Evolutionary conservation across 2,797 vertebrate genomes (phyloP).

Genomic region (Pachyuromys duprasi): DNA sequence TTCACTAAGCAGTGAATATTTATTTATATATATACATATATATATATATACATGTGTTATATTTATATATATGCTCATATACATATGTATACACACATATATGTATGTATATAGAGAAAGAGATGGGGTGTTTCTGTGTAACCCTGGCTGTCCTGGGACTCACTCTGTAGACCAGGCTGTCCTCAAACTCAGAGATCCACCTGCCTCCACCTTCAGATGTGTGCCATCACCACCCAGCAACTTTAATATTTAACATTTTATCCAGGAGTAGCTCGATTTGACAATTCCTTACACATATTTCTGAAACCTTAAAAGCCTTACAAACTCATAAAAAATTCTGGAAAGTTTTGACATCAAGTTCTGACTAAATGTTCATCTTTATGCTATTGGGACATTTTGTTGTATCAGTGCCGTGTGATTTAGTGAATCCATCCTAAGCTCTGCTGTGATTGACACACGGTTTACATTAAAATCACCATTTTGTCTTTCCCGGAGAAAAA

Average conservation of each 20-base stretch:
- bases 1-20: neutral
- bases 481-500: constrained; percentile 53
- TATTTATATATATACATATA: neutral
- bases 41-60: too few relatives aligned
- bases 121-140: neutral
- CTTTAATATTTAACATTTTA: constrained; percentile 43
- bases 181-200: neutral
- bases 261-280: neutral
- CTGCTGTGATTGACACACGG: neutral
- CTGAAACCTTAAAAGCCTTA: constrained; percentile 3
- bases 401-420: neutral
- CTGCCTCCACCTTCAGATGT: neutral
- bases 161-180: neutral
- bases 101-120: neutral
- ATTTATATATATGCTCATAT: neutral
- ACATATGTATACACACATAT: neutral
- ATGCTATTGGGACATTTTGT: constrained; percentile 19
- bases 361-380: neutral
- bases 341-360: constrained; percentile 12
- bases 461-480: neutral
- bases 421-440: neutral
- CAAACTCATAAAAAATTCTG: neutral
- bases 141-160: neutral
- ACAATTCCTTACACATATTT: neutral
- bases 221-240: neutral